Conservation (phyloP, 2,113 vertebrate species). For the Tricholaema leucomelas region DNA sequence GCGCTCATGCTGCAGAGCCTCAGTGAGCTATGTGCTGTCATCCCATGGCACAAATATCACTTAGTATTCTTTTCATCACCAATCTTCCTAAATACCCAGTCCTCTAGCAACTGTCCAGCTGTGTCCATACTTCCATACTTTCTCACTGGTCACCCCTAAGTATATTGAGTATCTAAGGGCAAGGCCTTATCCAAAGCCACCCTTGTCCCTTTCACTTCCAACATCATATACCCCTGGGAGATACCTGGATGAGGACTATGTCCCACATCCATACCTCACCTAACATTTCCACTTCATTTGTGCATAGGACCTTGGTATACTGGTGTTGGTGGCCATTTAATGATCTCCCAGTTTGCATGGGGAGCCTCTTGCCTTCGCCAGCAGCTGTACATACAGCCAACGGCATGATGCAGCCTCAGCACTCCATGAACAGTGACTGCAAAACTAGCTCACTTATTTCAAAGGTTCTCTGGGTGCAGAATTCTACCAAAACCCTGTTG, state of each 20-base stretch:
- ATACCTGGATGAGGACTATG: neutral
- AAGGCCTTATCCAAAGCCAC: neutral
- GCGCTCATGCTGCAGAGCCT: neutral
- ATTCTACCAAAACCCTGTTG: neutral
- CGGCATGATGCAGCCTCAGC: fast-evolving
- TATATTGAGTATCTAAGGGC: neutral
- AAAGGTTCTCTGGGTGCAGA: neutral
- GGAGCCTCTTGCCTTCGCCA: neutral
- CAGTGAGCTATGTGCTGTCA: neutral
- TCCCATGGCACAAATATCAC: neutral
- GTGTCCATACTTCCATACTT: neutral
- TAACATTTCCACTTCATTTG: neutral
- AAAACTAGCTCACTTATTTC: neutral
- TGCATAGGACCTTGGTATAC: neutral
- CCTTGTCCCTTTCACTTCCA: neutral
- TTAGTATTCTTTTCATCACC: neutral
- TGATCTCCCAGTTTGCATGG: fast-evolving
- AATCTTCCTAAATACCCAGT: neutral
- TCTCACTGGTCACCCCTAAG: neutral
- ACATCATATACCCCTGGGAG: neutral
- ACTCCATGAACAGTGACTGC: fast-evolving
- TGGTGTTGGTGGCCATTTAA: neutral
- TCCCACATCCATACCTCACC: neutral
- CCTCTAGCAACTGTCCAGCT: neutral
- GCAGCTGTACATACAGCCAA: neutral